Evolutionary conservation across 2,797 vertebrate species (phyloP).

Genomic region (Acipenser transmontanus): DNA sequence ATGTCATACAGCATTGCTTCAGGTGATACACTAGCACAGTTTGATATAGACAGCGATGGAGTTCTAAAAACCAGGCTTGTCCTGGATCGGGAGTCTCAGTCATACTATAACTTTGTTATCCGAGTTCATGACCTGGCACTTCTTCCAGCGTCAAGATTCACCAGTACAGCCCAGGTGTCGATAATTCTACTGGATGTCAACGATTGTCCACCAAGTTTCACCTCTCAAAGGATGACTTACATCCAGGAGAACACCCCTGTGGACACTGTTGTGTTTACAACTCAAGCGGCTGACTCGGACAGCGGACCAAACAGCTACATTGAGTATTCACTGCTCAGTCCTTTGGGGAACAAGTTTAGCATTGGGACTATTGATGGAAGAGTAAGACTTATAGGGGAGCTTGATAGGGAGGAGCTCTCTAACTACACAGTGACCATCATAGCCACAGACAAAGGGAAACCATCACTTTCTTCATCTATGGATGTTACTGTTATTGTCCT

Average conservation of each 20-base stretch:
- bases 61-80: conserved; percentile 63
- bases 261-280: conserved; percentile 81
- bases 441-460: conserved; percentile 88
- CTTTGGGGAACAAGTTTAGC: conserved; percentile 72
- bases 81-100: conserved; percentile 85
- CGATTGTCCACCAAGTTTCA: conserved; percentile 80
- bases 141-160: conserved; percentile 63
- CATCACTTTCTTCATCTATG: conserved; percentile 72
- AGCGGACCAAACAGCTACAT: conserved; percentile 97
- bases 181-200: conserved; percentile 91
- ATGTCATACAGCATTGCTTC: conserved; percentile 78
- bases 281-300: conserved; percentile 76
- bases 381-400: conserved; percentile 75
- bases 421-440: conserved; percentile 84
- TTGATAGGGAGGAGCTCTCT: conserved; percentile 82
- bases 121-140: conserved; percentile 79
- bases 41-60: conserved; percentile 62
- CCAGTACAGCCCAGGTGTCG: conserved; percentile 86
- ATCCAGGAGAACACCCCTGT: conserved; percentile 87
- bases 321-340: conserved; percentile 77
- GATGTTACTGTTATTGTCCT: conserved; percentile 80
- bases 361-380: conserved; percentile 80
- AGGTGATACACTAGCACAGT: conserved; percentile 79
- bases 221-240: conserved; percentile 80
- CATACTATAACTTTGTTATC: conserved; percentile 88